These are phyloP conservation scores for Tyrophagus putrescentiae DNA, from an alignment of 1,140 invertebrate genomes.

Conservation along the genomic window DNA sequence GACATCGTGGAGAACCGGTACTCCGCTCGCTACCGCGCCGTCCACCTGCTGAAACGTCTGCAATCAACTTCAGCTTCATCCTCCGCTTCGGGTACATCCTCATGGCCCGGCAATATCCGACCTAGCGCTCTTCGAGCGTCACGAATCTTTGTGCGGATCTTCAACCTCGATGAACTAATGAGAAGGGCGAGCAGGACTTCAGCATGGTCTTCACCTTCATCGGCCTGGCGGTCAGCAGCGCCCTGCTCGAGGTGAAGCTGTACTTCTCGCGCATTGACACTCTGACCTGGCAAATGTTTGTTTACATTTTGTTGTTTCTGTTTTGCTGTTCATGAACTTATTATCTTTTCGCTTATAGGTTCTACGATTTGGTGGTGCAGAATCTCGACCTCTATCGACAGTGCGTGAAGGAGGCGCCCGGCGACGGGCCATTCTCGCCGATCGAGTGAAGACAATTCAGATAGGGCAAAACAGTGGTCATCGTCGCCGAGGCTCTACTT, in stretches of 20 bases:
- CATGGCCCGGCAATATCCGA: not conserved
- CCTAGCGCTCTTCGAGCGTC: not conserved
- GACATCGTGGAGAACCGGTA: conserved; percentile 1
- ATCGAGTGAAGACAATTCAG: not conserved
- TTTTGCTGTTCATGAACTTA: too few relatives aligned
- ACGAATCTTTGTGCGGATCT: not conserved
- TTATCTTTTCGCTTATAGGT: too few relatives aligned
- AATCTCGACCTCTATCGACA: not conserved
- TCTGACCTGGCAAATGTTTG: conserved; percentile 6
- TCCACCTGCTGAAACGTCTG: not conserved
- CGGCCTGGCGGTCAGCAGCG: not conserved
- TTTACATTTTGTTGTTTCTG: too few relatives aligned
- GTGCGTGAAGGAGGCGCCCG: not conserved
- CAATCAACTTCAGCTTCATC: not conserved
- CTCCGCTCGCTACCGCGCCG: not conserved
- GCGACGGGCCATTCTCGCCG: not conserved
- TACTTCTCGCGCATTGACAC: conserved; percentile 1
- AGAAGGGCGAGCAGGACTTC: not conserved
- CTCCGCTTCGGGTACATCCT: not conserved
- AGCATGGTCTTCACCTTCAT: not conserved
- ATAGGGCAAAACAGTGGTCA: not conserved
- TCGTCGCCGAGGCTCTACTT: not conserved
- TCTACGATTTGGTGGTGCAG: not conserved
- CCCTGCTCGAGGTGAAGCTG: not conserved
- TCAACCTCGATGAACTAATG: not conserved